Conservation (phyloP, 2,888 invertebrate species). For the Epinotia ramella region DNA sequence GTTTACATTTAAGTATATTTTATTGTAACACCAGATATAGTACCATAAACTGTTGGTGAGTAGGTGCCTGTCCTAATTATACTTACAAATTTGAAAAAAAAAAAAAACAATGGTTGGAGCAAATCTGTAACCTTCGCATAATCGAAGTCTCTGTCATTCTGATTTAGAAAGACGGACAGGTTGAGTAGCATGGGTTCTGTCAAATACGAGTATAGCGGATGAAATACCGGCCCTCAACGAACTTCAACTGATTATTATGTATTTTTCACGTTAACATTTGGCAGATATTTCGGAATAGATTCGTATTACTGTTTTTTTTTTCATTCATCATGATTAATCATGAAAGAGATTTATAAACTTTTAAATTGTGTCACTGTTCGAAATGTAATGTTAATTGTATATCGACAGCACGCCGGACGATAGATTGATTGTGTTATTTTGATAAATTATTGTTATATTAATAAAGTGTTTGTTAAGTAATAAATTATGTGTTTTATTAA, state of each 20-base stretch:
- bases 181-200: not conserved
- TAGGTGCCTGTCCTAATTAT: not conserved
- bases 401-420: slow-evolving; percentile 61
- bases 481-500: slow-evolving; percentile 57
- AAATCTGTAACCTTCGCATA: not conserved
- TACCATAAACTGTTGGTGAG: not conserved
- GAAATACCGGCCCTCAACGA: not conserved
- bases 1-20: not conserved
- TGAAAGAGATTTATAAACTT: not conserved
- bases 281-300: not conserved
- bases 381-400: slow-evolving; percentile 43
- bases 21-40: not conserved
- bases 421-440: slow-evolving; percentile 73
- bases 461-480: slow-evolving; percentile 83
- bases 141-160: not conserved
- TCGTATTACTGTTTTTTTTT: not conserved
- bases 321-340: not conserved
- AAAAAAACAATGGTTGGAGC: not conserved
- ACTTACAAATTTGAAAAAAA: not conserved
- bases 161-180: not conserved
- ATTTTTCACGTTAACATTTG: not conserved
- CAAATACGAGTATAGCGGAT: not conserved
- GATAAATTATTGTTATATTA: slow-evolving; percentile 78
- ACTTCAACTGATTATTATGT: not conserved
- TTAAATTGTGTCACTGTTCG: slow-evolving; percentile 37